A percentile compares a stretch with the other conserved stretches of the same genome.
phyloP scores from a whole-genome alignment of 1,140 invertebrate species.

The Euura saliciscinereae region DNA sequence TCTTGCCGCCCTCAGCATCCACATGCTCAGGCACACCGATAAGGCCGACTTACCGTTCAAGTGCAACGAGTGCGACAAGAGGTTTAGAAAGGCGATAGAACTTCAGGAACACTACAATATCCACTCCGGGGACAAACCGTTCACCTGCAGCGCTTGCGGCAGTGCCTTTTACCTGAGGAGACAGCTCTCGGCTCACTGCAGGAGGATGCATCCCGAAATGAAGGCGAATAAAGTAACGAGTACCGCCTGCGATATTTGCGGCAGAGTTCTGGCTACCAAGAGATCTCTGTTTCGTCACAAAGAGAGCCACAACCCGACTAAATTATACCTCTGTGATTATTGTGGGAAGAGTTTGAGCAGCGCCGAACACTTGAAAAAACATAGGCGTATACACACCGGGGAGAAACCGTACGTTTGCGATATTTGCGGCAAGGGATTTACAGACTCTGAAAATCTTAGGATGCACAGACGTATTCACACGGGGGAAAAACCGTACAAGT shows the following conservation, averaged over 20 bases:
- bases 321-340: constrained; percentile 70
- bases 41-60: constrained; percentile 63
- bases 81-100: constrained; percentile 62
- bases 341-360: constrained; percentile 80
- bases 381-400: constrained; percentile 73
- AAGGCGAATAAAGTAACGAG: constrained; percentile 54
- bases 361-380: constrained; percentile 73
- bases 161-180: constrained; percentile 60
- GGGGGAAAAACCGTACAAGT: constrained; percentile 63
- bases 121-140: constrained; percentile 61
- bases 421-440: constrained; percentile 61
- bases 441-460: constrained; percentile 57
- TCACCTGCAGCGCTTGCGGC: constrained; percentile 63
- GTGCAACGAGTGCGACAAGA: constrained; percentile 67
- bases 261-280: constrained; percentile 53
- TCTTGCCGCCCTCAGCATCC: constrained; percentile 47
- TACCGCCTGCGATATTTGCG: constrained; percentile 58
- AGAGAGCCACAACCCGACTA: constrained; percentile 66
- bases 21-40: constrained; percentile 51
- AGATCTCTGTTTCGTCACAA: constrained; percentile 65
- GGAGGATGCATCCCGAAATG: constrained; percentile 50
- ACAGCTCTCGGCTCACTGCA: constrained; percentile 52
- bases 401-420: constrained; percentile 77
- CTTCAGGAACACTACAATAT: constrained; percentile 58
- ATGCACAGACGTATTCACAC: constrained; percentile 60